Evolutionary conservation across 1,140 invertebrate genomes (phyloP).

Genomic region (Dysdera silvatica): DNA sequence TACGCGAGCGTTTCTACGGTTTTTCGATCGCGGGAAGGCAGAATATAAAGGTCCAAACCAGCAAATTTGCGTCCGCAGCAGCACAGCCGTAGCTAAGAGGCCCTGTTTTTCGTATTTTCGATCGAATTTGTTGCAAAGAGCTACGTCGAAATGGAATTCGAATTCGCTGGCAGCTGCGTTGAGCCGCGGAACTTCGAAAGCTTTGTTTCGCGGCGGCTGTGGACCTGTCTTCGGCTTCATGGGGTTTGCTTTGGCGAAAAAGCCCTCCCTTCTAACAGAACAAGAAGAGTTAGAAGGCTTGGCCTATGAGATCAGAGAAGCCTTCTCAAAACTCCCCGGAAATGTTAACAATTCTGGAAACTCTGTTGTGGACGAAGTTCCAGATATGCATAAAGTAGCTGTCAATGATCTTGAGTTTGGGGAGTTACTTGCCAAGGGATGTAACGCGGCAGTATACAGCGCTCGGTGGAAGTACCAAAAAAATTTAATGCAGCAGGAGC

Average conservation of each 20-base stretch:
- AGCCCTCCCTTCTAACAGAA: slow-evolving; percentile 59
- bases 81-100: no score
- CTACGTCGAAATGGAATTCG: slow-evolving; percentile 49
- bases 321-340: background rate
- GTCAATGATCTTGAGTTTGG: slow-evolving; percentile 58
- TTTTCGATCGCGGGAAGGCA: no score
- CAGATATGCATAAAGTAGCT: no score
- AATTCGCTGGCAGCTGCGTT: slow-evolving; percentile 56
- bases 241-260: slow-evolving; percentile 63
- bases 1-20: no score
- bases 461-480: slow-evolving; percentile 47
- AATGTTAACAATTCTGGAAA: slow-evolving; percentile 1
- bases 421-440: slow-evolving; percentile 66
- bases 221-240: slow-evolving; percentile 62
- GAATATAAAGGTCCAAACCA: no score
- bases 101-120: no score
- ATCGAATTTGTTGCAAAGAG: slow-evolving; percentile 7
- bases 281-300: slow-evolving; percentile 69
- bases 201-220: slow-evolving; percentile 54
- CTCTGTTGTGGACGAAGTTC: no score
- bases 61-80: no score
- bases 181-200: slow-evolving; percentile 53
- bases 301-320: slow-evolving; percentile 67
- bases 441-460: slow-evolving; percentile 71
- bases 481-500: slow-evolving; percentile 13